Base-by-base conservation (phyloP, 92 coral and sea anemone genomes). In the Bergia sp. region DNA sequence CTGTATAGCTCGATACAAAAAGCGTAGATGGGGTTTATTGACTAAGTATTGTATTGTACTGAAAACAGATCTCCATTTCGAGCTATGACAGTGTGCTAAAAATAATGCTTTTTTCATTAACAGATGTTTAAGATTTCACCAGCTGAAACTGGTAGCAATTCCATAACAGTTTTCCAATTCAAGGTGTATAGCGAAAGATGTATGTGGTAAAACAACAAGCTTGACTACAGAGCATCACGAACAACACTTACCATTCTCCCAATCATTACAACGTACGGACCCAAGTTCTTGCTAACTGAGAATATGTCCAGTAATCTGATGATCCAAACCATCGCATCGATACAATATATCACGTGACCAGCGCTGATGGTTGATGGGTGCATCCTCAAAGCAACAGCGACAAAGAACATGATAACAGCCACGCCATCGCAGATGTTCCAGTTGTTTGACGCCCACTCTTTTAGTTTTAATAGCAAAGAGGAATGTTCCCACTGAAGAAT, bases 321-420 rank as follows among this genome's bases (percentile, higher is more conserved):
- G 79, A 95, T 95, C 98, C 98, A 95, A 82, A 95, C 88, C 98
- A 95, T 95, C 91, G 93, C 92, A 45, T 95, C 98, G 79, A 95
- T 82, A 89, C 98, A 91, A 90, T 95, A 95, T 11, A 95, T 49
- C 83, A 90, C 86, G 89, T 95, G 98, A 73, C 98, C 96, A 2
- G 94, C 89, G 53, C 67, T 79, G 23, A 91, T 42, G 3, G 98
- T 95, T 44, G 81, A 73, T 13, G 98, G 91, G 53, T 91, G 88
- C 74, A 95, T 87, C 74, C 98, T 87, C 86, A 95, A 81, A 21
- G 86, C 98, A 37, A 89, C 92, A 57, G 94, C 98, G 37, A 88
- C 65, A 80, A 95, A 95, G 74, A 95, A 95, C 71, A 95, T 55
- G 41, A 90, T 57, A 8, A 95, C 89, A 29, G 96, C 98, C 40